Evolutionary conservation across 2,113 vertebrate genomes (phyloP).

Genomic region (Sylvia atricapilla): DNA sequence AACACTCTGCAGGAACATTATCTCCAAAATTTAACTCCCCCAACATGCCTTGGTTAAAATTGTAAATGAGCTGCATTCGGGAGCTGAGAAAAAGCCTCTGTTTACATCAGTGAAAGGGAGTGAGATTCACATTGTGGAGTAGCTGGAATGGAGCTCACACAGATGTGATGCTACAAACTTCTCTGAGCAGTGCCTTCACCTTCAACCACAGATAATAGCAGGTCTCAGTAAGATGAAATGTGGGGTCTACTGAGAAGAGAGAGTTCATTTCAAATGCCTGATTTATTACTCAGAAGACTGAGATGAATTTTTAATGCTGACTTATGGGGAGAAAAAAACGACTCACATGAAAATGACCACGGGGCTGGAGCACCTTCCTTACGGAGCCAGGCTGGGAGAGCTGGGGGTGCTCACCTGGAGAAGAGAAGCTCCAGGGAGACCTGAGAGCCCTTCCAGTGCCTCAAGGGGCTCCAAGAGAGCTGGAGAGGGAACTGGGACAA

Average conservation of each 20-base stretch:
- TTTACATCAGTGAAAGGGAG: neutral
- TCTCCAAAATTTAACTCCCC: neutral
- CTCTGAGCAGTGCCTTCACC: rapidly evolving
- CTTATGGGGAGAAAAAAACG: rapidly evolving
- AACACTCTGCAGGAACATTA: neutral
- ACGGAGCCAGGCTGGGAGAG: neutral
- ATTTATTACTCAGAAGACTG: neutral
- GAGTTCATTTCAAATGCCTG: neutral
- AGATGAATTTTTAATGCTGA: neutral
- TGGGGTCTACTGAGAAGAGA: neutral
- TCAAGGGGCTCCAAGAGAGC: neutral
- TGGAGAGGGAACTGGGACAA: neutral
- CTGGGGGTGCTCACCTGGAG: neutral
- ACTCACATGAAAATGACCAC: neutral
- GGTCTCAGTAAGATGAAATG: neutral
- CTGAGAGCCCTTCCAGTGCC: neutral
- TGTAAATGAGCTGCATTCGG: neutral
- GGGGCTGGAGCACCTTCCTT: neutral
- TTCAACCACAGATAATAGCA: neutral
- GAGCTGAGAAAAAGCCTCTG: neutral
- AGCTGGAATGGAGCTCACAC: neutral
- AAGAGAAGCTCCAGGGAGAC: neutral
- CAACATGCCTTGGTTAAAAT: neutral
- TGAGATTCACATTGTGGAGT: neutral
- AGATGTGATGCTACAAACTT: neutral